phyloP scores from a whole-genome alignment of 2,888 invertebrate species.

The Pachydiplax longipennis region DNA sequence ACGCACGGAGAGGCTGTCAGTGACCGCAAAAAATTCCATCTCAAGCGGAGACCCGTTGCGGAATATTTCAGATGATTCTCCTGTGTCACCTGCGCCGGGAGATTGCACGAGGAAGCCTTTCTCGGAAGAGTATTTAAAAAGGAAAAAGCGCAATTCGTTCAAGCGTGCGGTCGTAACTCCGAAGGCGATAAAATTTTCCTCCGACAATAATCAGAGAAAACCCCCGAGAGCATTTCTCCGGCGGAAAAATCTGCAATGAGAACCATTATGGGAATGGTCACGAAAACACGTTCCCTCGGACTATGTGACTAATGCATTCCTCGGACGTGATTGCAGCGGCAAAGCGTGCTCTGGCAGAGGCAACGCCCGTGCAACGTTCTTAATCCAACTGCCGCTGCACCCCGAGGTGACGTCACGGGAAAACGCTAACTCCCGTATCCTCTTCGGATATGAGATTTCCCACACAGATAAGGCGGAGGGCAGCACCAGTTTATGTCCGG shows the following conservation, averaged over 20 bases:
- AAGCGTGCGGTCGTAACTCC: not conserved
- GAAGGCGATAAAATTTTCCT: not conserved
- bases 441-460: slow-evolving; percentile 6
- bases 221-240: not conserved
- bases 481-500: not conserved
- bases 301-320: slow-evolving; percentile 41
- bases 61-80: no score
- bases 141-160: no score
- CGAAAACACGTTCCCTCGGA: slow-evolving; percentile 38
- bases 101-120: no score
- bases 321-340: slow-evolving; percentile 40
- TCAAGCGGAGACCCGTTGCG: no score
- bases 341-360: not conserved
- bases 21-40: no score
- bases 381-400: slow-evolving; percentile 22
- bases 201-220: not conserved
- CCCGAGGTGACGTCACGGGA: not conserved
- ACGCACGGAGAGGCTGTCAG: no score
- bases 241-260: slow-evolving; percentile 2
- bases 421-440: slow-evolving; percentile 12
- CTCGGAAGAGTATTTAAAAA: no score
- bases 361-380: slow-evolving; percentile 30
- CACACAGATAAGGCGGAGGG: slow-evolving; percentile 10
- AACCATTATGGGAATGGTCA: slow-evolving; percentile 19
- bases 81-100: no score